Conservation (phyloP, 2,113 vertebrate species). For the Notarius quadriscutis region DNA sequence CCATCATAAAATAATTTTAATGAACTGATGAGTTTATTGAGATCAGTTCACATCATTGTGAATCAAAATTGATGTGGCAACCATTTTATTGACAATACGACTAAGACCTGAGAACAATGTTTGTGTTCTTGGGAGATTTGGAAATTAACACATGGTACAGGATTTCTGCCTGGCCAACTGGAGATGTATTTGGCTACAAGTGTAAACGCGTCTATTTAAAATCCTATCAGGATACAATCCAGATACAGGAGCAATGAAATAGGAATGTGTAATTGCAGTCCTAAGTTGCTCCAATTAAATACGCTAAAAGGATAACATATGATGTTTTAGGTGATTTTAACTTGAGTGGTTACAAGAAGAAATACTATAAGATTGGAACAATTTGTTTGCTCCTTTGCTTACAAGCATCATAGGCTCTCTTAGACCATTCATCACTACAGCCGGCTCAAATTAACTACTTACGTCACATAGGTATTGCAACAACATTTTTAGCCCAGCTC, state of each 20-base stretch:
- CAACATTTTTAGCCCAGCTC: neutral
- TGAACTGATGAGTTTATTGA: neutral
- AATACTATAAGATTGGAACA: neutral
- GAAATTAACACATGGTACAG: neutral
- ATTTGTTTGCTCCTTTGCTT: too few species aligned
- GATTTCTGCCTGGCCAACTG: neutral
- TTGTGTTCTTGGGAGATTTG: neutral
- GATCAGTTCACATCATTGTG: neutral
- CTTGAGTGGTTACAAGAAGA: neutral
- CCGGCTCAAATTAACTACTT: neutral
- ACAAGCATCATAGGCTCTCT: too few species aligned
- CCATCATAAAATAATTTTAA: too few species aligned
- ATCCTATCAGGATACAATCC: neutral
- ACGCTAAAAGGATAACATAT: neutral
- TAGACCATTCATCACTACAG: too few species aligned
- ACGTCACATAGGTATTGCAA: neutral
- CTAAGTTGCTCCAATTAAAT: neutral
- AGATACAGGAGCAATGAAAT: neutral
- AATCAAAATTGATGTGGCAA: neutral
- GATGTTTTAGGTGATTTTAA: neutral
- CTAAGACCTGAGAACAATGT: neutral
- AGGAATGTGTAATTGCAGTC: neutral
- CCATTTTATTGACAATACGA: neutral
- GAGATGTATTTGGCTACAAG: neutral
- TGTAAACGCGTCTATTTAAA: neutral